Base-by-base conservation (phyloP, 2,888 invertebrate genomes). In the Schizaphis graminum region DNA sequence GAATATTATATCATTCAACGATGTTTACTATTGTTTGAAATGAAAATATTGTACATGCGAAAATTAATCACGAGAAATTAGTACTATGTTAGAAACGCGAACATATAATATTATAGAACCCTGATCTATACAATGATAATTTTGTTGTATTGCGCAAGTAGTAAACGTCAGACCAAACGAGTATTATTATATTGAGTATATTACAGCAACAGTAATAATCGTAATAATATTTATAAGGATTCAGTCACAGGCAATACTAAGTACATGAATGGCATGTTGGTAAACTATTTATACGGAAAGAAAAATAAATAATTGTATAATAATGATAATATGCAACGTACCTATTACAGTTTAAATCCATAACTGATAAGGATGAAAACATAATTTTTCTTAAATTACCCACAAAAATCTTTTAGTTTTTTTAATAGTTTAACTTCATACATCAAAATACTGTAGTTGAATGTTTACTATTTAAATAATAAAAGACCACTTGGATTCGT, bases 91-190 rank as follows among this genome's bases (percentile, higher is more conserved):
- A 24, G 24, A 53, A 53, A 53, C 88, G 10, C 1, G 47, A 47
- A 90, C 67, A 67, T 41, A 35, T 53, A 28, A 26, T 67, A n/a
- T 90, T 47, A 47, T 67, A 61, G 89, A 28, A 44, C 61, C 89
- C 89, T 89, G 89, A 89, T 89, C 61, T 47, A 16, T 16, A 21
- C 89, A n/a, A 35, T 47, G 57, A 53, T 53, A 44, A 47, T 89
- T 89, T 89, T n/a, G 61, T 47, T 28, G 67, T 35, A 77, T 77
- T 77, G 91, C 49, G 77, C 77, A 91, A 91, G 49, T 53, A 77
- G 11, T 26, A 49, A 44, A 49, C 53, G 44, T 85, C 85, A 77
- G 77, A 77, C n/a, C 35, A 77, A 85, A 85, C 44, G 85, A 44
- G 44, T 85, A 41, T 84, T 44, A 41, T 84, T 11, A 35, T 35